Conservation (phyloP, 1,140 invertebrate species). For the Calycopis cecrops region DNA sequence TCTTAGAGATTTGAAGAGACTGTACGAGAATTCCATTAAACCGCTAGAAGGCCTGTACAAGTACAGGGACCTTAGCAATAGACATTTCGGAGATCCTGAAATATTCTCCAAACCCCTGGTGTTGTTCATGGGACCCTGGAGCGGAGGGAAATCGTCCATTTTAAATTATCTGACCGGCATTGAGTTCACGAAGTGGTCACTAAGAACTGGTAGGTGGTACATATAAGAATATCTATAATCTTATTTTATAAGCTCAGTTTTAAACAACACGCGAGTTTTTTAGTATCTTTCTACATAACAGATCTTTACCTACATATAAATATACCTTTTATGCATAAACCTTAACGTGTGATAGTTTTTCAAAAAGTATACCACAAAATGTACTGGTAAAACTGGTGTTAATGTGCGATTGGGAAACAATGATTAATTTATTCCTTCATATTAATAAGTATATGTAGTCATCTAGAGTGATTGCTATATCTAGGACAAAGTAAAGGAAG, state of each 20-base stretch:
- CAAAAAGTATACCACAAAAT: too few relatives aligned
- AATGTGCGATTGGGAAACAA: too few relatives aligned
- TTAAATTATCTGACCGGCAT: constrained; percentile 94
- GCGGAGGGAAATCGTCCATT: constrained; percentile 95
- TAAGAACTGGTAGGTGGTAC: constrained; percentile 90
- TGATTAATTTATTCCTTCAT: too few relatives aligned
- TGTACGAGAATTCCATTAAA: constrained; percentile 92
- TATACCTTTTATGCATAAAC: too few relatives aligned
- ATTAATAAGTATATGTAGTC: too few relatives aligned
- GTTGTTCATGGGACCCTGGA: constrained; percentile 96
- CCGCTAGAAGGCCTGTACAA: constrained; percentile 93
- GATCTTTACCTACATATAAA: not conserved
- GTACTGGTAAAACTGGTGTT: too few relatives aligned
- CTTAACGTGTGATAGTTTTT: too few relatives aligned
- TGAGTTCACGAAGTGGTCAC: constrained; percentile 87
- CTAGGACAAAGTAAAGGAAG: too few relatives aligned
- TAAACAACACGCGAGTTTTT: too few relatives aligned
- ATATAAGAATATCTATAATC: too few relatives aligned
- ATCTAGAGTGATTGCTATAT: too few relatives aligned
- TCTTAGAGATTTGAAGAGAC: constrained; percentile 88
- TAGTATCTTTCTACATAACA: constrained; percentile 15
- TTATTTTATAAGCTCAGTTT: too few relatives aligned
- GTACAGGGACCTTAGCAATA: constrained; percentile 93
- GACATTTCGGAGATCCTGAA: constrained; percentile 95
- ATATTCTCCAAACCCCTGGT: constrained; percentile 96